Conservation (phyloP, 2,797 vertebrate genomes). For the Neomorphus geoffroyi region DNA sequence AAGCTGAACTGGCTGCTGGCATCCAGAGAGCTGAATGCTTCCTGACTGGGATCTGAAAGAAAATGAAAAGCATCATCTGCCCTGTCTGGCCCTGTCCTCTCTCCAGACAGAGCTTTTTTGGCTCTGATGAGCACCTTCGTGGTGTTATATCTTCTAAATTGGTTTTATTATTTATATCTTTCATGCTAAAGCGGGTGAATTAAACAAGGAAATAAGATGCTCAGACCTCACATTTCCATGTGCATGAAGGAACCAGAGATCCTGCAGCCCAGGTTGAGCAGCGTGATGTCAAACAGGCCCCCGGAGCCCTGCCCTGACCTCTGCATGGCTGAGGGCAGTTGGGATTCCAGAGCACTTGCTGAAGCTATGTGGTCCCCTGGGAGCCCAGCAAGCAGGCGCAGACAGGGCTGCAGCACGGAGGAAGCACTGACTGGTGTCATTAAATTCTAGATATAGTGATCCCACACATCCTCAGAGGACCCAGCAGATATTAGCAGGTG, state of each 20-base stretch:
- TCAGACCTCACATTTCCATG: fast-evolving
- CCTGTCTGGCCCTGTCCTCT: not conserved
- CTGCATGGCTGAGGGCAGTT: fast-evolving
- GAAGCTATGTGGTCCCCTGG: not conserved
- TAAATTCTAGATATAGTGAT: slow-evolving; percentile 1
- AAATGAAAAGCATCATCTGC: not conserved
- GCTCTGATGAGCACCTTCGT: not conserved
- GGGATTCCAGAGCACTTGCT: fast-evolving
- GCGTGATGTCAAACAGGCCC: not conserved
- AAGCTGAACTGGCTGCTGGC: not conserved
- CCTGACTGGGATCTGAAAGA: not conserved
- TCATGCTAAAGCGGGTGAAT: not conserved
- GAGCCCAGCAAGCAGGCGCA: not conserved
- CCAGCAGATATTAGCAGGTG: not conserved
- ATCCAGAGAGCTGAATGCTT: not conserved
- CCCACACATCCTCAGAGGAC: not conserved
- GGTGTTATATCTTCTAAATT: not conserved
- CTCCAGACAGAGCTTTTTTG: not conserved
- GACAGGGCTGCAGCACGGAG: not conserved
- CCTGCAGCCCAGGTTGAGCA: not conserved
- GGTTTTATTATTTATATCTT: no score
- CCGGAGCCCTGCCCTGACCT: not conserved
- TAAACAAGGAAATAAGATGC: not conserved
- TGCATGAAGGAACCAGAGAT: fast-evolving
- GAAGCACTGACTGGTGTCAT: not conserved